Evolutionary conservation across 2,113 vertebrate species (phyloP), one percentile per base, ranked within the genome.

Genomic region (Ctenodactylus gundi): DNA sequence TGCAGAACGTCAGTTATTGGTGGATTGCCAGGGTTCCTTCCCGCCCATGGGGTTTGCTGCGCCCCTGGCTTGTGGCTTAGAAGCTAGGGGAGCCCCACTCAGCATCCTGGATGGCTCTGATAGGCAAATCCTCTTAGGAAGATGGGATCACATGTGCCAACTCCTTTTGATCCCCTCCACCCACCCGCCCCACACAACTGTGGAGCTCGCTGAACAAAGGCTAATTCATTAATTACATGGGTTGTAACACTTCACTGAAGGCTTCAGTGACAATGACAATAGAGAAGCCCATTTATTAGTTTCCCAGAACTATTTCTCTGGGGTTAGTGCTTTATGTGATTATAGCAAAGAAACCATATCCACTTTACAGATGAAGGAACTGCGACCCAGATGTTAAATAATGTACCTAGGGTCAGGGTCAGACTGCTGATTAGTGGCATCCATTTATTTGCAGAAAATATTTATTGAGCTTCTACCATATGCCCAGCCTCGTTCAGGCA

Each of bases 61-160:
- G 53, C 55, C 36, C 8, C 6, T 34, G 91, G 70, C 65, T 75
- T 46, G 36, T 41, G 62, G 34, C 60, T 90, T 67, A n/a, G 10
- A 34, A 46, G 23, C 78, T 77, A 46, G 7, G n/a, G 44, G 23
- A 39, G 68, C 23, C 36, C 31, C 6, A 15, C 67, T 51, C 64
- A 21, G n/a, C 11, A 18, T 57, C 67, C 68, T 29, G 39, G 75
- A n/a, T 67, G 77, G 60, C 57, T 82, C 77, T 72, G 85, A 87
- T 58, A 49, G 85, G 73, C 44, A 94, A 49, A 96, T 78, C 89
- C 46, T 93, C 44, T 94, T 88, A 81, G 46, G 49, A 77, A 60
- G 58, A 41, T 76, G 81, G 75, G 46, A 25, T 49, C 31, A 44
- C 6, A 62, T 36, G 46, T 62, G 31, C 64, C 13, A 1, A 34